Evolutionary conservation across 1,140 invertebrate species (phyloP), one percentile per base, ranked within the genome.

Genomic region (Bombus polaris): DNA sequence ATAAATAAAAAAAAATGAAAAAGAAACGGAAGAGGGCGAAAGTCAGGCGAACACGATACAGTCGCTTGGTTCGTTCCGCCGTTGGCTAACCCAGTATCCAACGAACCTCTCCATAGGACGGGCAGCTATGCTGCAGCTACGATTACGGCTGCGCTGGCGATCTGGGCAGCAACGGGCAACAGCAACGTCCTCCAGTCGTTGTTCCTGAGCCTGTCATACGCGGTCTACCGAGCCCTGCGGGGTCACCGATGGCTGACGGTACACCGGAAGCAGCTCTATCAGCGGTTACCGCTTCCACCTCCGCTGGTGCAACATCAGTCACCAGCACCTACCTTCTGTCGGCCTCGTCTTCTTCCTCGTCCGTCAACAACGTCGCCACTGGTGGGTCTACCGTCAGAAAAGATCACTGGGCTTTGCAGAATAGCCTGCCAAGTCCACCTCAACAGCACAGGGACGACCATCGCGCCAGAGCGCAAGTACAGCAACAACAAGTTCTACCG

Each of bases 51-150:
- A 84, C 62, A 85, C 72, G 66, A 77, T n/a, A 77, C 42, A 87
- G 57, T 80, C 74, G 80, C 37, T 65, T 73, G 32, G 37, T 82
- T 90, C 81, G 53, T 83, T 87, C 66, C 81, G 80, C 83, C 90
- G 87, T 57, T 87, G 76, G 87, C 90, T 94, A 94, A 92, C 88
- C 87, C 85, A 81, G 59, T 83, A 39, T 86, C 87, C 83, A 87
- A 90, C 91, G 87, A 86, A 91, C 81, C 80, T 93, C 91, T 94
- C 90, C 93, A 88, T 94, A 96, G 96, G 96, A 96, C 94, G 96
- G 96, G 94, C 94, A 95, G 93, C 94, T 96, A 94, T 96, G 96
- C 95, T 96, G 96, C 94, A 96, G 96, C 95, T 96, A 96, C 96
- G 96, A 96, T 96, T 95, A 95, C 94, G 94, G 94, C 95, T 96